A percentile compares a stretch with the other conserved stretches of the same genome.
phyloP scores from a whole-genome alignment of 2,797 vertebrate genomes.

The Microctenopoma lineatum region DNA sequence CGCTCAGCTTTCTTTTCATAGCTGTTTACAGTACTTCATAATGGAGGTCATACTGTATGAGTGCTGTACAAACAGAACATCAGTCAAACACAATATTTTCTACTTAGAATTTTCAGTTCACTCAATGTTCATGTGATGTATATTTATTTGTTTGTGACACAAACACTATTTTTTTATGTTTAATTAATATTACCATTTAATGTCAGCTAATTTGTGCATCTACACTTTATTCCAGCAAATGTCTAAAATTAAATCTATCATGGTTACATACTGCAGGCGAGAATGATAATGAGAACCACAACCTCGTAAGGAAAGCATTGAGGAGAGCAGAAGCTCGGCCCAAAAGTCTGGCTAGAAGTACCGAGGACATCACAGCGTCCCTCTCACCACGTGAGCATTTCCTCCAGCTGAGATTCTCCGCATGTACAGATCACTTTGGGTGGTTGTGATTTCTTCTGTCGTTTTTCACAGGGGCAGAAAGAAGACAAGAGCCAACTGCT shows the following conservation, averaged over 20 bases:
- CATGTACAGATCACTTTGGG: not conserved
- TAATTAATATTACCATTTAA: too few species aligned
- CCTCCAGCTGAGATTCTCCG: not conserved
- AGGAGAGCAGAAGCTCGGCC: slow-evolving; percentile 87
- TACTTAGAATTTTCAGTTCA: too few species aligned
- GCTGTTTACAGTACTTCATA: not conserved
- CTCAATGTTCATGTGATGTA: too few species aligned
- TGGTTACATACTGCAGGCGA: slow-evolving; percentile 81
- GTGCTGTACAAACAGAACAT: too few species aligned
- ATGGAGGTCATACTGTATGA: too few species aligned
- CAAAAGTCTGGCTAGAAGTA: slow-evolving; percentile 90
- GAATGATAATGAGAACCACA: slow-evolving; percentile 81
- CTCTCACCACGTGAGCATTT: slow-evolving; percentile 88
- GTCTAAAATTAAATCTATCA: too few species aligned
- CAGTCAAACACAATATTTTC: too few species aligned
- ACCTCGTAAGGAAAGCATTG: slow-evolving; percentile 86
- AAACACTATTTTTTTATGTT: too few species aligned
- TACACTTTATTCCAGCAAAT: too few species aligned
- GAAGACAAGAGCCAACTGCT: slow-evolving; percentile 79
- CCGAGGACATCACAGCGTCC: slow-evolving; percentile 89
- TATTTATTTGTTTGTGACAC: too few species aligned
- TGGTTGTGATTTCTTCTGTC: not conserved
- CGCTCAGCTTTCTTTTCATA: not conserved
- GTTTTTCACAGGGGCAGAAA: slow-evolving; percentile 85
- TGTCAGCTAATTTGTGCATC: too few species aligned